phyloP scores from a whole-genome alignment of 2,113 vertebrate species.

The Triplophysa dalaica region DNA sequence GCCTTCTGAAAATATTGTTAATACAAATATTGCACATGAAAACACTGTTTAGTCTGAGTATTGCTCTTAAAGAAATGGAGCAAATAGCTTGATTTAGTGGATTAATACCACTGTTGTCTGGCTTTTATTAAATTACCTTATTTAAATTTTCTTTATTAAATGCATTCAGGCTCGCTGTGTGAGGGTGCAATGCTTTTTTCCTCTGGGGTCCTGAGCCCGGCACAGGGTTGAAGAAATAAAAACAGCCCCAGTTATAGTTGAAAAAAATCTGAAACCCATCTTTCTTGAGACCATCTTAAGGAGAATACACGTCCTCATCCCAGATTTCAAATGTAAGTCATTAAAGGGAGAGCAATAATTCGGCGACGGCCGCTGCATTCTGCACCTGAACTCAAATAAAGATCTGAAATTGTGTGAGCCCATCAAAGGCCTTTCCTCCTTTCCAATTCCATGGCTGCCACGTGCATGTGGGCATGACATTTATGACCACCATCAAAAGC shows the following conservation, averaged over 20 bases:
- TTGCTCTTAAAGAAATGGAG: background rate
- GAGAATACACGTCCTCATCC: background rate
- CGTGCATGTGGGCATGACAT: conserved; percentile 29
- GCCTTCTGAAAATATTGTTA: conserved; percentile 12
- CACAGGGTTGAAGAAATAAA: conserved; percentile 13
- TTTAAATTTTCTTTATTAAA: background rate
- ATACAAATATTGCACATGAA: background rate
- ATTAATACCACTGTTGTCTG: background rate
- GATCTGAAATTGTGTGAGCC: conserved; percentile 27
- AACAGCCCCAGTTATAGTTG: background rate
- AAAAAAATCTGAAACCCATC: background rate
- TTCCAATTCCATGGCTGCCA: conserved; percentile 34
- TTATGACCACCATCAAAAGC: conserved; percentile 45
- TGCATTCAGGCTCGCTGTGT: background rate
- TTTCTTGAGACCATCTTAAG: conserved; percentile 6
- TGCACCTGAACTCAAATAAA: conserved; percentile 41
- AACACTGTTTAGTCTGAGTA: background rate
- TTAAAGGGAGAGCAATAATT: conserved; percentile 13
- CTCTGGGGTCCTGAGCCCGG: background rate
- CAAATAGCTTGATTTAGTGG: background rate
- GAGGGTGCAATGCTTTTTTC: background rate
- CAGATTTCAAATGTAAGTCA: conserved; percentile 7
- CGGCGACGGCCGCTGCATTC: conserved; percentile 20
- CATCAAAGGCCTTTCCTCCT: conserved; percentile 32
- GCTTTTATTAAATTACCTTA: background rate